Evolutionary conservation across 2,113 vertebrate species (phyloP), one percentile per base, ranked within the genome.

Genomic region (Dipodomys spectabilis): DNA sequence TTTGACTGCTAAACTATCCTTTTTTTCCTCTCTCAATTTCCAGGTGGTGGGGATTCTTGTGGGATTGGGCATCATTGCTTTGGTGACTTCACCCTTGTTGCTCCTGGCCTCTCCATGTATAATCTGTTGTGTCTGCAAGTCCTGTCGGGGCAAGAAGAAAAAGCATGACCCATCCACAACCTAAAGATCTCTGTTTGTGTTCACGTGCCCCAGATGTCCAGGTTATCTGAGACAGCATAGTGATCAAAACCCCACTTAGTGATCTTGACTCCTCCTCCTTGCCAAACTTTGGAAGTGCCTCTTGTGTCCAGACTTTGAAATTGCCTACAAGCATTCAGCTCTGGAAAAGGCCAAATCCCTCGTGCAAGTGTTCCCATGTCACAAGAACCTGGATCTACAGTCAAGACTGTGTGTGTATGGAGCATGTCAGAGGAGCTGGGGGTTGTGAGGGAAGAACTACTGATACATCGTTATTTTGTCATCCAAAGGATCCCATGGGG

Each of bases 11-110:
- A 11, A 85, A 71, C 6, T 0, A 3, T 0, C 32, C 5, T 94
- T 92, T 75, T 73, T 23, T 79, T 97, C 64, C 75, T 23, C 77
- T 97, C 65, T 64, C 0, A 28, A 82, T 88, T 93, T 95, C n/a
- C 97, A 99, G 99, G 99, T 99, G 97, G 99, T 99, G 78, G 99
- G 99, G 0, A 99, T 99, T 97, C 98, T 99, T 6, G 98, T 99
- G 90, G 99, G 99, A 68, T 95, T 99, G 23, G 99, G 99, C 92
- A 98, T 99, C 95, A 98, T 99, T 25, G 98, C 99, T 7, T 84
- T 99, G 98, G 99, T 99, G 95, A 99, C 99, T 0, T 99, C 99
- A 8, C 99, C 99, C 0, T 97, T 99, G 95, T 98, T 99, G 35
- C 98, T 99, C 1, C 97, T 99, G 97, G 99, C 99, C 27, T 99